phyloP scores from a whole-genome alignment of 2,113 vertebrate genomes.

The Cyprinodon variegatus region DNA sequence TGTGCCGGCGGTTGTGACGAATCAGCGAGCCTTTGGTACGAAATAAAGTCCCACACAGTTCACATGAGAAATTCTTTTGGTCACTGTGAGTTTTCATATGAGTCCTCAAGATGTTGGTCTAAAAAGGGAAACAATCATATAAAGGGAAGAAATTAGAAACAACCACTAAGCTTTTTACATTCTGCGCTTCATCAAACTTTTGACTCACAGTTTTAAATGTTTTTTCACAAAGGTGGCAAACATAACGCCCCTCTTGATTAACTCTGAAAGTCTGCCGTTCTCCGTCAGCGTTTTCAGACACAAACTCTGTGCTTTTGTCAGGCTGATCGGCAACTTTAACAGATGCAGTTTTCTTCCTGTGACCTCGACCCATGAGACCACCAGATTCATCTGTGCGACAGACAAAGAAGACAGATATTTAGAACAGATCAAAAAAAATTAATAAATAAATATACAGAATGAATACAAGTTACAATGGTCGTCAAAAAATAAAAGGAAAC shows the following conservation, averaged over 20 bases:
- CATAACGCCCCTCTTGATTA: slow-evolving; percentile 88
- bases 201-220: slow-evolving; percentile 94
- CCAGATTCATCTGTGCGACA: slow-evolving; percentile 54
- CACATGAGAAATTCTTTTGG: slow-evolving; percentile 93
- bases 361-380: slow-evolving; percentile 65
- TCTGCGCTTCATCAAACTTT: neutral
- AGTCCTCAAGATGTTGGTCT: slow-evolving; percentile 96
- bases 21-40: slow-evolving; percentile 97
- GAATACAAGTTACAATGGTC: neutral
- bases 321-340: slow-evolving; percentile 46
- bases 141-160: neutral
- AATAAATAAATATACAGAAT: neutral
- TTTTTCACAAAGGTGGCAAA: slow-evolving; percentile 92
- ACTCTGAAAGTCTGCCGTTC: slow-evolving; percentile 83
- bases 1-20: slow-evolving; percentile 94
- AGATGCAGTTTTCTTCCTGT: slow-evolving; percentile 65
- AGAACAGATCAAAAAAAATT: neutral
- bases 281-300: slow-evolving; percentile 67
- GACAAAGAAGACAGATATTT: neutral
- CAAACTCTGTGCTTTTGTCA: slow-evolving; percentile 58
- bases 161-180: neutral
- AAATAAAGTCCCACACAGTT: slow-evolving; percentile 90
- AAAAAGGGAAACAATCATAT: neutral
- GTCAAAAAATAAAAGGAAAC: neutral
- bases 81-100: slow-evolving; percentile 96